Conservation (phyloP, 2,113 vertebrate genomes). For the Dasypus novemcinctus region DNA sequence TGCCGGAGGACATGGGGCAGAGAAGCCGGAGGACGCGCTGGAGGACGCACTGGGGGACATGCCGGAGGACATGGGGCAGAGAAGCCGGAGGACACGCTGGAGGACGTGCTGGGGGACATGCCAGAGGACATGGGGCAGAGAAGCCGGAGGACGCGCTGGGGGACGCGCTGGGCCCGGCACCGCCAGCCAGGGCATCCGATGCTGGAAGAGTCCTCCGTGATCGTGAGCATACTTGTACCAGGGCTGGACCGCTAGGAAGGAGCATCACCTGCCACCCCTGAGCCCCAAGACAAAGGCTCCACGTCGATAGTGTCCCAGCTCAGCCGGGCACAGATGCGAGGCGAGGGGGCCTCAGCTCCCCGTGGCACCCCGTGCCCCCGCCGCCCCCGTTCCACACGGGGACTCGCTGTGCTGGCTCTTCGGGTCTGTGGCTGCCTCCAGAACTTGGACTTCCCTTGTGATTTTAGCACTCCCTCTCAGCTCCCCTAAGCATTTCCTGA, state of each 20-base stretch:
- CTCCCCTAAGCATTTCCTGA: background rate
- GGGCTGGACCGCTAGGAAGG: constrained; percentile 62
- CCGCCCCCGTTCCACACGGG: constrained; percentile 24
- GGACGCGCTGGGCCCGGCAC: no score
- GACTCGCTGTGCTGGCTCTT: constrained; percentile 49
- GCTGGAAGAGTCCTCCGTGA: constrained; percentile 62
- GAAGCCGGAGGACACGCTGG: no score
- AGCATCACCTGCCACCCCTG: constrained; percentile 59
- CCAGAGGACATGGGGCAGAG: no score
- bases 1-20: no score
- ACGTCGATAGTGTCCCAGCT: constrained; percentile 62
- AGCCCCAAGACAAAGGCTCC: constrained; percentile 61
- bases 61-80: no score
- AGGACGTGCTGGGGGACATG: no score
- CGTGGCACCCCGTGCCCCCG: background rate
- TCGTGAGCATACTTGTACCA: constrained; percentile 55
- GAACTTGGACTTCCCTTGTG: constrained; percentile 17
- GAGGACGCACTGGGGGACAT: no score
- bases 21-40: no score
- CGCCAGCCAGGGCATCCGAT: background rate
- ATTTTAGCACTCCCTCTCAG: constrained; percentile 7
- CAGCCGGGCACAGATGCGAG: constrained; percentile 67
- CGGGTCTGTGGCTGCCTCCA: constrained; percentile 37
- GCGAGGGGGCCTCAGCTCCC: constrained; percentile 66
- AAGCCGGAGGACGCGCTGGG: no score